These are phyloP conservation scores for Paragorgia papillata DNA, from an alignment of 92 coral and sea anemone genomes.

Conservation along the genomic window DNA sequence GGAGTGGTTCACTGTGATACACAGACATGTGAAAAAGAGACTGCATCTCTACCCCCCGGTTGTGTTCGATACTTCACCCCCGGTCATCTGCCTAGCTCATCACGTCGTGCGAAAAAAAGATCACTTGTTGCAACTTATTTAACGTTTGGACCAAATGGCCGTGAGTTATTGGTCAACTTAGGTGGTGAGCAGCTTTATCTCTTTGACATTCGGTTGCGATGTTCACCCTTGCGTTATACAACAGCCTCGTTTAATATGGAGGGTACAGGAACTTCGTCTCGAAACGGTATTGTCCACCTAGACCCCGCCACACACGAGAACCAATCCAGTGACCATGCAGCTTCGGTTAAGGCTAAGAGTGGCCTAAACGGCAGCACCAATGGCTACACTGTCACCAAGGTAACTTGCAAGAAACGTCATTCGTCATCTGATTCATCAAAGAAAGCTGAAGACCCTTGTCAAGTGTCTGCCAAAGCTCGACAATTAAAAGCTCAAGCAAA, in stretches of 20 bases:
- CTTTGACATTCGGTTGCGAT: constrained; percentile 72
- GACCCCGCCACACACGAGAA: constrained; percentile 62
- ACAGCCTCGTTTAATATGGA: constrained; percentile 21
- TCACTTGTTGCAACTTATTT: constrained; percentile 86
- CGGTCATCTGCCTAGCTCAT: constrained; percentile 86
- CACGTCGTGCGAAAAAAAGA: constrained; percentile 70
- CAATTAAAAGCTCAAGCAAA: constrained; percentile 79
- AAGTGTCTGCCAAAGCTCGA: constrained; percentile 76
- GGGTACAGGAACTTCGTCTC: neutral
- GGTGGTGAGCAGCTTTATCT: constrained; percentile 97
- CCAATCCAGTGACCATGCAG: constrained; percentile 21
- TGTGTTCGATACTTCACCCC: constrained; percentile 96
- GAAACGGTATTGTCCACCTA: constrained; percentile 61
- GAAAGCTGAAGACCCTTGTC: constrained; percentile 31
- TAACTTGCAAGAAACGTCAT: neutral
- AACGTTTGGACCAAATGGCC: constrained; percentile 84
- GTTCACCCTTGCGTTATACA: constrained; percentile 63
- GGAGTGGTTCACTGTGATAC: constrained; percentile 43
- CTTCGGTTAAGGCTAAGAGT: constrained; percentile 31
- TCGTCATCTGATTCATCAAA: constrained; percentile 2
- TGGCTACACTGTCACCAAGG: constrained; percentile 69
- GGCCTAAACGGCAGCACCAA: constrained; percentile 74
- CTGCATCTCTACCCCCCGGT: constrained; percentile 72
- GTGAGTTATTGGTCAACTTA: constrained; percentile 81
- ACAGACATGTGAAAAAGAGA: constrained; percentile 51